These are phyloP conservation scores for Microctenopoma lineatum DNA, from an alignment of 2,797 vertebrate genomes.

Conservation along the genomic window DNA sequence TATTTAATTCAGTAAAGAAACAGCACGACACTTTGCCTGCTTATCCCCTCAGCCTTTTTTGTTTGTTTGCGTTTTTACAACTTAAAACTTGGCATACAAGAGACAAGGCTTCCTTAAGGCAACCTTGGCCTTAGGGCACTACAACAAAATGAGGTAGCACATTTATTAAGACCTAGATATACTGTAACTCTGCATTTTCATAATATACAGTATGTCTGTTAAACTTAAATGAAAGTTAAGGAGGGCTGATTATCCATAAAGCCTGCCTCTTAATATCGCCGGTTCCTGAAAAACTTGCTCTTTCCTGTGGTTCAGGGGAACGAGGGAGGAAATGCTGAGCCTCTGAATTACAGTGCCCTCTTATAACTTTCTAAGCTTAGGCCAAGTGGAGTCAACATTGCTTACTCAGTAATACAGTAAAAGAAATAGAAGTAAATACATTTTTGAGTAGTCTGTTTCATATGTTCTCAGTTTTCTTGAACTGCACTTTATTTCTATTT, in stretches of 20 bases:
- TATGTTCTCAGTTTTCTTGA: no score
- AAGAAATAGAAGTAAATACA: background rate
- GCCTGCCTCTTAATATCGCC: constrained; percentile 16
- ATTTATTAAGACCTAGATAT: no score
- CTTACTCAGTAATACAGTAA: background rate
- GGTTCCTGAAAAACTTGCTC: constrained; percentile 9
- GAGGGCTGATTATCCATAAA: constrained; percentile 20
- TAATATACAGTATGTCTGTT: background rate
- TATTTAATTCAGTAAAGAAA: background rate
- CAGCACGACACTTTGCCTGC: no score
- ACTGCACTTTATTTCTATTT: background rate
- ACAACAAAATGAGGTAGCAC: no score
- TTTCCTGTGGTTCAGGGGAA: background rate
- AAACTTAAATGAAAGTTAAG: background rate
- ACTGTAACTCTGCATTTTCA: no score
- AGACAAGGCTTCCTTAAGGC: no score
- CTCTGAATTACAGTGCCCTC: background rate
- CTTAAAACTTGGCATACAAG: no score
- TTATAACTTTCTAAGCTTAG: background rate
- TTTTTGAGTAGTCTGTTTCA: background rate
- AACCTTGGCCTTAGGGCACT: no score
- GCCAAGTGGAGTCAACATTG: background rate
- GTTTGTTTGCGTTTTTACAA: no score
- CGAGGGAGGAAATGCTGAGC: background rate
- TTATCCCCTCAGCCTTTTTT: no score